Evolutionary conservation across 2,797 vertebrate genomes (phyloP), one percentile per base, ranked within the genome.

Genomic region (Gastrophryne carolinensis): DNA sequence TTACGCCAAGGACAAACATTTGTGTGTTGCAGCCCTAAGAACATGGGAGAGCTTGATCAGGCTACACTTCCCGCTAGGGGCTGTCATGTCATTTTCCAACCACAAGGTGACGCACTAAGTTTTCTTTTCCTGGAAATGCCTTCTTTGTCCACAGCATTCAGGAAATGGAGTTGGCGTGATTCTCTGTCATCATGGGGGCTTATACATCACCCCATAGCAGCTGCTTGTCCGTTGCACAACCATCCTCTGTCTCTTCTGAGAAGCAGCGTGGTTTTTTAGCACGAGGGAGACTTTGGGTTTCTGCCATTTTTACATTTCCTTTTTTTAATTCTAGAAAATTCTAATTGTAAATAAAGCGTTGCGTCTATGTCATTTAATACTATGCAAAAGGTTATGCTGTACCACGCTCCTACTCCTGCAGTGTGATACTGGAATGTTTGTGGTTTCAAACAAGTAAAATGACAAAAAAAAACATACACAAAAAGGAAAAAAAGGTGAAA

Each of bases 331-430:
- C 95, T 97, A 95, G 94, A 96, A 90, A 95, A 97, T 97, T 97
- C 97, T 92, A 98, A 78, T 39, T 78, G 75, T 98, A 98, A 97
- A 98, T 98, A 98, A 98, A 99, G 96, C 91, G 96, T 93, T 94
- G 94, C 94, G 91, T 98, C 92, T 96, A 94, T 98, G 95, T 97
- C 95, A 98, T 98, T 96, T 98, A 98, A 91, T 97, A 98, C 96
- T 99, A 99, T 98, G 97, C 96, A 98, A 99, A 95, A 94, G 91
- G 92, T 96, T 91, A 94, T 95, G 95, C 95, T 95, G 92, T 90
- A 92, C 93, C 92, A 94, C 96, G 93, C 87, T 91, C 90, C 90
- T 87, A 86, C 89, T 92, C 90, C 89, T 87, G 86, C 90, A 92
- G 91, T 92, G 92, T 94, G 92, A 94, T 93, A 91, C 92, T 93